Evolutionary conservation across 2,797 vertebrate genomes (phyloP), one percentile per base, ranked within the genome.

Genomic region (Champsocephalus esox): DNA sequence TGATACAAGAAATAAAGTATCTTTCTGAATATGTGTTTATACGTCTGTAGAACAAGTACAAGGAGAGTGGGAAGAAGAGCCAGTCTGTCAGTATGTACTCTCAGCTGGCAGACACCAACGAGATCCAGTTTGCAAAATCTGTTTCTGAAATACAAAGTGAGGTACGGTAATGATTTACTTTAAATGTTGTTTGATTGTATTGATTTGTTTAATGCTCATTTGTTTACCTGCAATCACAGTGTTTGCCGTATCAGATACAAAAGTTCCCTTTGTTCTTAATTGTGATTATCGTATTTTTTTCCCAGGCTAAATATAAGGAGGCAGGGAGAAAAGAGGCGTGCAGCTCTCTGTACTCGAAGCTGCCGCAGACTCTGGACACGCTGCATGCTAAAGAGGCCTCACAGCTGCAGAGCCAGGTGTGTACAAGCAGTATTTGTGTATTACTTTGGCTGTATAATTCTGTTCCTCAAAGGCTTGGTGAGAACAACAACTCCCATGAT

Each of bases 321-420:
- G 91, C 82, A 3, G 90, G 89, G 49, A 97, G 91, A 84, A 94
- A 92, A 41, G 91, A 92, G 9, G 92, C 91, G 57, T 91, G 92
- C 71, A 93, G 92, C 55, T 91, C 88, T 55, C 89, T 98, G 51
- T 98, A 97, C 91, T 95, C 95, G 0, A 94, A 88, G 88, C 96
- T 98, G 90, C 95, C 96, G 0, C 94, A 96, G 72, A 98, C 97
- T 16, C 93, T 95, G 72, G 96, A 98, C 58, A 99, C 95, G 1
- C 95, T 88, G 13, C 96, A 95, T 60, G 96, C 96, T 0, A 96
- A 94, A 89, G 94, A 97, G 82, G 85, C 91, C 9, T 93, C 94
- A 0, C 87, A 93, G 74, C 95, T 97, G 79, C 97, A 97, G 93
- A 98, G 98, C 81, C 93, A 97, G 96, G 97, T 98, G 61, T 7